phyloP scores from a whole-genome alignment of 2,113 vertebrate genomes.

The Leptodactylus fuscus region DNA sequence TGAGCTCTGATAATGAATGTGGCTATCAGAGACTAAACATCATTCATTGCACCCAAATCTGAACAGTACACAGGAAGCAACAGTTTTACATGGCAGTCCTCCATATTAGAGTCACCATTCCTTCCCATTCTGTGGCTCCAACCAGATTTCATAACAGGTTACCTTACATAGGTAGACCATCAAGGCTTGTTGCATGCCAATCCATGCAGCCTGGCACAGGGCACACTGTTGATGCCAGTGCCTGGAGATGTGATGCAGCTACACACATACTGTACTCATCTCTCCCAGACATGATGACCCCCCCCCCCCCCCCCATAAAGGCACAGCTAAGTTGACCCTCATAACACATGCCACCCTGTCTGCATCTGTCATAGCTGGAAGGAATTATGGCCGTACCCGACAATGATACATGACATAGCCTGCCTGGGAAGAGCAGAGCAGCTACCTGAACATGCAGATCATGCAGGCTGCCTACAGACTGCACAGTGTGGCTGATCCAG shows the following conservation, averaged over 20 bases:
- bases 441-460: background rate
- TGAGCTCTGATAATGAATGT: background rate
- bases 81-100: background rate
- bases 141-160: background rate
- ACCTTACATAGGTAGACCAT: background rate
- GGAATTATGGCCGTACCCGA: background rate
- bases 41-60: background rate
- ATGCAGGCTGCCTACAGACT: conserved; percentile 32
- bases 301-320: background rate
- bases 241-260: background rate
- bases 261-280: background rate
- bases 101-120: background rate
- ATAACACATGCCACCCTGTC: background rate
- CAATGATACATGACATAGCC: background rate
- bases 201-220: background rate
- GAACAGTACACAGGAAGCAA: background rate
- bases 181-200: background rate
- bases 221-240: background rate
- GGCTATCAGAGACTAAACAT: background rate
- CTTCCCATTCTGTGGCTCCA: background rate
- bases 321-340: background rate
- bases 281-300: background rate
- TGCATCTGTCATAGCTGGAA: background rate
- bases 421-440: background rate
- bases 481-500: conserved; percentile 36